Conservation (phyloP, 2,797 vertebrate species). For the Cheirogaleus major region DNA sequence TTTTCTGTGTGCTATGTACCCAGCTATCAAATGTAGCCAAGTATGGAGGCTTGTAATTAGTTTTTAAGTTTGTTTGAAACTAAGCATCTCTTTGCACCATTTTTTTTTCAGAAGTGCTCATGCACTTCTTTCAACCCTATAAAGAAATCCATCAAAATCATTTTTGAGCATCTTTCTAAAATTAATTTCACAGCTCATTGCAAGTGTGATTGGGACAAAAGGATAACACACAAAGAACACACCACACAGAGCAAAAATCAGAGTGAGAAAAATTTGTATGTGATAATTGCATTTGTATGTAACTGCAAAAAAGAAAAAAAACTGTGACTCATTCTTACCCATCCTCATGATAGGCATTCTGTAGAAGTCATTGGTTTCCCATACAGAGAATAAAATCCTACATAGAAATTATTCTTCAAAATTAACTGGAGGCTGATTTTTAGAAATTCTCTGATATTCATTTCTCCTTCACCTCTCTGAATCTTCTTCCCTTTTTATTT, state of each 20-base stretch:
- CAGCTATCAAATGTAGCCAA: not conserved
- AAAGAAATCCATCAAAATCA: not conserved
- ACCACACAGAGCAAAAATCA: not conserved
- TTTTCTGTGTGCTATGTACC: not conserved
- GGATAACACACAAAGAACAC: not conserved
- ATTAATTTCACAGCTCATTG: constrained; percentile 7
- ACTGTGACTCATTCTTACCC: not conserved
- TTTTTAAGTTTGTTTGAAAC: not conserved
- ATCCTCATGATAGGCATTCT: constrained; percentile 12
- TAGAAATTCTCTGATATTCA: not conserved
- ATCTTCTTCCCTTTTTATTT: not conserved
- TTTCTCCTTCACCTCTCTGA: not conserved
- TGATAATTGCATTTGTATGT: not conserved
- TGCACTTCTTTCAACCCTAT: not conserved
- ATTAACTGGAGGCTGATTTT: not conserved
- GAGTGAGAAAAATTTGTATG: not conserved
- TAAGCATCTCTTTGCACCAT: not conserved
- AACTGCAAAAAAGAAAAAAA: not conserved
- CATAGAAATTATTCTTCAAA: not conserved
- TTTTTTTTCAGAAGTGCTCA: not conserved
- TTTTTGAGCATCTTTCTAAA: constrained; percentile 10
- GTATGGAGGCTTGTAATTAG: not conserved
- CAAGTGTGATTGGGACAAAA: constrained; percentile 11
- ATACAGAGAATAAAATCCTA: not conserved
- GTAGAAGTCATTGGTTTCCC: not conserved